Base-by-base conservation (phyloP, 2,797 vertebrate genomes). In the Tragelaphus eurycerus region DNA sequence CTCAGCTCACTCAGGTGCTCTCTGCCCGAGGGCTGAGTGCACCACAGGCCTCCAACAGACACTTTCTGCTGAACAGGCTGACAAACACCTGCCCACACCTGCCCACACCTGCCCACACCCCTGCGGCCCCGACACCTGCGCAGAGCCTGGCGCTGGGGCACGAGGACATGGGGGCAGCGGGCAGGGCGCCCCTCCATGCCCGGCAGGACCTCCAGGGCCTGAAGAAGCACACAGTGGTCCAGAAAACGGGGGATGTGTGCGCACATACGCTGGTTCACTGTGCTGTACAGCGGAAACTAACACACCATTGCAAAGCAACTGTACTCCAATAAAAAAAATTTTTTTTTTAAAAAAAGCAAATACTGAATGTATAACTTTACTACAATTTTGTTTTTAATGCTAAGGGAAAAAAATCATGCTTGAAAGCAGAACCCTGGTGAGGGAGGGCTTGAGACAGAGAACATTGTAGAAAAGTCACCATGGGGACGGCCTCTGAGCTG, bases 51-150 rank as follows among this genome's bases (percentile, higher is more conserved):
- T 38, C 14, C 16, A 0, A 19, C 62, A 89, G 2, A 10, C 2
- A 15, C 1, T 16, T 34, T 34, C 67, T 23, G 62, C 27, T 10
- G 9, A 57, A 38, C 1, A 4, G 16, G 43, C 9, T 4, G 59
- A 27, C 27, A 34, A 31, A 23, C 10, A 23, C 4, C 15, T 0
- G 31, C 59, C 78, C 12, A 8, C 38, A 1, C 8, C 88, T 52
- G 59, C 46, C 78, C 12, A 8, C 38, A 1, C 8, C 88, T 52
- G 59, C 46, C 88, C 76, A 14, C 6, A 12, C 16, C 11, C 19
- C 60, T 2, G 27, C 7, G 0, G 31, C 54, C 52, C 23, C 2
- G 6, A 74, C 9, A 0, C 79, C 27, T 0, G 17, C 19, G n/a
- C 19, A 8, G 19, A 34, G n/a, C 43, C 46, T 9, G 21, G 16